A percentile compares a stretch with the other conserved stretches of the same genome.
phyloP scores from a whole-genome alignment of 2,113 vertebrate species.

The Holacanthus passer region DNA sequence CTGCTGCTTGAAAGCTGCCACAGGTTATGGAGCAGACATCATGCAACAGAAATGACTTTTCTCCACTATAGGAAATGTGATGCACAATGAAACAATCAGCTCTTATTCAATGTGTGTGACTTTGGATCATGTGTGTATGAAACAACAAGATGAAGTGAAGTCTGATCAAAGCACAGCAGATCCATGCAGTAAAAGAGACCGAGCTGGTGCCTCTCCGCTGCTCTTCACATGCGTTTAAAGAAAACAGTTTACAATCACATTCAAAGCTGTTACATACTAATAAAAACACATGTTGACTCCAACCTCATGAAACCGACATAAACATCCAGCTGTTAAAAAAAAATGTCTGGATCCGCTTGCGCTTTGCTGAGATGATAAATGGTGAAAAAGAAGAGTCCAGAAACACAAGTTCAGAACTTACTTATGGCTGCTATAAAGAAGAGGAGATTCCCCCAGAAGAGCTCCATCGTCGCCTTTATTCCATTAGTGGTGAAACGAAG shows the following conservation, averaged over 20 bases:
- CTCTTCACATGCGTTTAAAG: neutral
- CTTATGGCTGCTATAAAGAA: conserved; percentile 44
- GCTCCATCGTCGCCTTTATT: conserved; percentile 67
- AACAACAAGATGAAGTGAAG: neutral
- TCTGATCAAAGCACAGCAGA: neutral
- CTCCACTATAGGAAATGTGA: neutral
- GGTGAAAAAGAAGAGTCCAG: neutral
- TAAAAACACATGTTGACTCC: neutral
- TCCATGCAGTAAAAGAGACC: neutral
- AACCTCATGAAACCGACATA: neutral
- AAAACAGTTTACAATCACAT: neutral
- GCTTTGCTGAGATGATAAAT: neutral
- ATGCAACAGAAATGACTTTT: neutral
- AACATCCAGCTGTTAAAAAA: neutral
- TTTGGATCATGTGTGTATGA: neutral
- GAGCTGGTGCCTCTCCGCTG: too few species aligned
- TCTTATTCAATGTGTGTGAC: neutral
- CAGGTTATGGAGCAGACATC: neutral
- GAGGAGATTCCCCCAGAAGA: conserved; percentile 35
- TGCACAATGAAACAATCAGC: neutral
- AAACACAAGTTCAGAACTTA: conserved; percentile 53
- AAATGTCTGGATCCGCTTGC: neutral
- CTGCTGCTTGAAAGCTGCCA: conserved; percentile 15
- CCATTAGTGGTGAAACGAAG: conserved; percentile 42
- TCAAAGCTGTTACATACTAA: neutral